A percentile compares a stretch with the other conserved stretches of the same genome.
These are phyloP conservation scores for Entomyzon cyanotis DNA, from an alignment of 2,113 vertebrate species.

Conservation along the genomic window DNA sequence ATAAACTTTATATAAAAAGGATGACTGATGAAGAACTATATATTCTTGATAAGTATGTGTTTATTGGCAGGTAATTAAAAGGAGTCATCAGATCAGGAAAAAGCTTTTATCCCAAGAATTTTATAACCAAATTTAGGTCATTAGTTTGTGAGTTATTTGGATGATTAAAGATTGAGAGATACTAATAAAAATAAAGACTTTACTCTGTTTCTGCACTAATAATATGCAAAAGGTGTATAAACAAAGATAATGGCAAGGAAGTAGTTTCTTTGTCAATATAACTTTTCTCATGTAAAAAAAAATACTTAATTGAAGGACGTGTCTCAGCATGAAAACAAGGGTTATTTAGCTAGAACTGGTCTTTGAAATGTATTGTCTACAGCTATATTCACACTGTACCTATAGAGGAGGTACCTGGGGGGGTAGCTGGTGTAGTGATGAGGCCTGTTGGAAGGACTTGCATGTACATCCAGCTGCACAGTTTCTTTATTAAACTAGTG, in stretches of 20 bases:
- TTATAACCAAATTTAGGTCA: neutral
- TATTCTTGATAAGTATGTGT: conserved; percentile 32
- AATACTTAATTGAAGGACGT: neutral
- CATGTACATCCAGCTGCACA: neutral
- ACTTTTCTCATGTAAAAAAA: neutral
- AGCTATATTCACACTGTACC: neutral
- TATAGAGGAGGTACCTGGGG: neutral
- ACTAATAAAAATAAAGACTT: neutral
- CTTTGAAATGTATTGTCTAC: neutral
- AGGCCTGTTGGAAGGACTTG: neutral
- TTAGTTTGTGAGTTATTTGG: conserved; percentile 2
- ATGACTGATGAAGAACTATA: conserved; percentile 7
- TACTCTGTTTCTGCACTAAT: neutral
- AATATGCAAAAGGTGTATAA: neutral
- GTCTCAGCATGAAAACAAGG: neutral
- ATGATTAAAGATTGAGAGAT: conserved; percentile 17
- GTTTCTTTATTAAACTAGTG: neutral
- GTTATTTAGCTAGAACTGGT: neutral
- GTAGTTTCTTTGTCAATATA: neutral
- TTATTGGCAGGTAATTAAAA: conserved; percentile 42
- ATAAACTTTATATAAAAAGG: conserved; percentile 31
- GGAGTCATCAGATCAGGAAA: neutral
- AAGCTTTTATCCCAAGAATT: conserved; percentile 28
- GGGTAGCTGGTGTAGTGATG: neutral
- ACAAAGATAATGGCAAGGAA: neutral